phyloP scores from a whole-genome alignment of 1,140 invertebrate species.

The Lepidotrigona ventralis region DNA sequence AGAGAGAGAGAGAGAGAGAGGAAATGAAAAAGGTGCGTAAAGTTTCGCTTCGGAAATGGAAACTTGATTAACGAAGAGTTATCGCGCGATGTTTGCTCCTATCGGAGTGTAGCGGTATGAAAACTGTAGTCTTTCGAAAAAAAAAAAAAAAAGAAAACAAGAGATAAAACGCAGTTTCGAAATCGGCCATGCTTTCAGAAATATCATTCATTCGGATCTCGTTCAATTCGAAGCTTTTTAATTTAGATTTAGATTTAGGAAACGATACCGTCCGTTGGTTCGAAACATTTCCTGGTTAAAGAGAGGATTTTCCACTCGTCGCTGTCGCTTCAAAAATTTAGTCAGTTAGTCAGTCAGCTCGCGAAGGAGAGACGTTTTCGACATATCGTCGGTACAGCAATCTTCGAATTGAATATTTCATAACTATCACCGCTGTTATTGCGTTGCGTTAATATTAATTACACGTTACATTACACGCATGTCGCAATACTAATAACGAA shows the following conservation, averaged over 20 bases:
- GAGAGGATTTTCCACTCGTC: neutral
- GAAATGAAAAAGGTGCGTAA: neutral
- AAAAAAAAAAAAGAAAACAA: neutral
- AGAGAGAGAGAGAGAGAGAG: neutral
- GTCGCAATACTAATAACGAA: neutral
- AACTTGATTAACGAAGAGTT: slow-evolving; percentile 24
- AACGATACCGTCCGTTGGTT: neutral
- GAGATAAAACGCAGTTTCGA: no score
- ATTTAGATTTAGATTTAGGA: neutral
- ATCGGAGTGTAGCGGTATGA: neutral
- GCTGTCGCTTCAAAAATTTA: no score
- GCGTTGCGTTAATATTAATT: neutral
- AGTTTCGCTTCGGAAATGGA: slow-evolving; percentile 13
- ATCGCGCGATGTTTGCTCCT: neutral
- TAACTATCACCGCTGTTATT: neutral
- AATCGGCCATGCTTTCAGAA: neutral
- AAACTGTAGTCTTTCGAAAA: neutral
- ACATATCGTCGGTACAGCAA: neutral
- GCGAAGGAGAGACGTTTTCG: neutral
- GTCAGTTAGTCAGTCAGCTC: no score
- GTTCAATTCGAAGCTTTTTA: neutral
- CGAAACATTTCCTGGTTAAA: neutral
- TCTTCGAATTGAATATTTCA: neutral
- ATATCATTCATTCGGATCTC: neutral
- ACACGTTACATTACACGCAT: neutral